Evolutionary conservation across 2,888 invertebrate genomes (phyloP).

Genomic region (Drosophila nr. medialis): DNA sequence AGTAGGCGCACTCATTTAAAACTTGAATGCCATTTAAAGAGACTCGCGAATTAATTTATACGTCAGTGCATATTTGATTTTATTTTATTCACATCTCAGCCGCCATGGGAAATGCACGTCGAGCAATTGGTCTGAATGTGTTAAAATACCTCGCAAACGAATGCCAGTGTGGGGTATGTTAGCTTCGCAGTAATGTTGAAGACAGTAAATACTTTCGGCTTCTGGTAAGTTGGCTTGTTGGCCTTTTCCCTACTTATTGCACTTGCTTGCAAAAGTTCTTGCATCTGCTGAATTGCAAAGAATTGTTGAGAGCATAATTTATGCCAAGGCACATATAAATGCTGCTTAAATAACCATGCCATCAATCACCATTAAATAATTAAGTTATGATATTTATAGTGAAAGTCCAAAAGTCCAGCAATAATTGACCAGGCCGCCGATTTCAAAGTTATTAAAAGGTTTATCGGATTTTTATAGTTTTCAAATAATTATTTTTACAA

Average conservation of each 20-base stretch:
- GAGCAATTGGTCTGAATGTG: slow-evolving; percentile 23
- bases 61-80: no score
- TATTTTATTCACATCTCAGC: no score
- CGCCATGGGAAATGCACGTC: slow-evolving; percentile 49
- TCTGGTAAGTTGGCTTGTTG: neutral
- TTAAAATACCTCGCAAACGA: neutral
- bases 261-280: slow-evolving; percentile 48
- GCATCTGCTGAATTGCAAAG: slow-evolving; percentile 51
- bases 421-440: neutral
- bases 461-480: neutral
- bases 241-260: slow-evolving; percentile 15
- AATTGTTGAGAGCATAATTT: slow-evolving; percentile 65
- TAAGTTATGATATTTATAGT: neutral
- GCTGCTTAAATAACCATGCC: neutral
- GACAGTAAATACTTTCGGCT: neutral
- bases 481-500: neutral
- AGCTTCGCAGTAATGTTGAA: no score
- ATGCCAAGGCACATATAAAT: slow-evolving; percentile 29
- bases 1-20: no score
- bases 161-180: neutral
- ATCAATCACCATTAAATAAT: neutral
- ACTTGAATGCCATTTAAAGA: no score
- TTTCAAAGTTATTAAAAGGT: neutral
- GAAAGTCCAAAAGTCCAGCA: neutral
- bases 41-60: no score